These are phyloP conservation scores for Mythimna ferrago DNA, from an alignment of 2,888 invertebrate genomes.

Conservation along the genomic window DNA sequence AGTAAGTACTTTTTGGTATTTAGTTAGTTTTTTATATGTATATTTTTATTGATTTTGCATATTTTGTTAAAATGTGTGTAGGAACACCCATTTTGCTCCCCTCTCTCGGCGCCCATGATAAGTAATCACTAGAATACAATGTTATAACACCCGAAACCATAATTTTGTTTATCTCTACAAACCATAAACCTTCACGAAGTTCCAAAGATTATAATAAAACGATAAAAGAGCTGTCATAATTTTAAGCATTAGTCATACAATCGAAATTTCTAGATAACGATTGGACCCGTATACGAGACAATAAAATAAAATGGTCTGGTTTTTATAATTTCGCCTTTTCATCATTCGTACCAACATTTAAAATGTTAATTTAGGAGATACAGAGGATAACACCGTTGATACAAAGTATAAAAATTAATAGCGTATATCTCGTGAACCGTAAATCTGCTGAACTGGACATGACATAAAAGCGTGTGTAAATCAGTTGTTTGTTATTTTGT, in stretches of 20 bases:
- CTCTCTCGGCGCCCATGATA: no score
- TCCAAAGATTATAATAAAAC: slow-evolving; percentile 16
- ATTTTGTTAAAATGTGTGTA: no score
- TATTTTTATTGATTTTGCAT: no score
- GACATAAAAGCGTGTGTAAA: slow-evolving; percentile 45
- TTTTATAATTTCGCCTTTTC: slow-evolving; percentile 42
- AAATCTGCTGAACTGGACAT: slow-evolving; percentile 46
- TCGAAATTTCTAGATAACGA: slow-evolving; percentile 43
- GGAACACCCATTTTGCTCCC: no score
- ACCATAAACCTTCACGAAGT: slow-evolving; percentile 23
- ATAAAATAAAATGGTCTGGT: slow-evolving; percentile 20
- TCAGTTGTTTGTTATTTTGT: slow-evolving; percentile 45
- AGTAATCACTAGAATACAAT: slow-evolving; percentile 8
- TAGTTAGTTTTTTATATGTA: no score
- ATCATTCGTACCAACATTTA: slow-evolving; percentile 45
- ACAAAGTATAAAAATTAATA: slow-evolving; percentile 50
- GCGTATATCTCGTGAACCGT: slow-evolving; percentile 45
- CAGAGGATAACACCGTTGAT: slow-evolving; percentile 43
- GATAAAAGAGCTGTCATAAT: slow-evolving; percentile 23
- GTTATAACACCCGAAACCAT: slow-evolving; percentile 1
- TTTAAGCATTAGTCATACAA: slow-evolving; percentile 24
- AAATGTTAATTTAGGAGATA: slow-evolving; percentile 51
- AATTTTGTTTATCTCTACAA: slow-evolving; percentile 30
- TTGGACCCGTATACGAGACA: slow-evolving; percentile 35
- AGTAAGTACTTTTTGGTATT: no score